Base-by-base conservation (phyloP, 2,113 vertebrate genomes). In the Hippocampus guttulatus region DNA sequence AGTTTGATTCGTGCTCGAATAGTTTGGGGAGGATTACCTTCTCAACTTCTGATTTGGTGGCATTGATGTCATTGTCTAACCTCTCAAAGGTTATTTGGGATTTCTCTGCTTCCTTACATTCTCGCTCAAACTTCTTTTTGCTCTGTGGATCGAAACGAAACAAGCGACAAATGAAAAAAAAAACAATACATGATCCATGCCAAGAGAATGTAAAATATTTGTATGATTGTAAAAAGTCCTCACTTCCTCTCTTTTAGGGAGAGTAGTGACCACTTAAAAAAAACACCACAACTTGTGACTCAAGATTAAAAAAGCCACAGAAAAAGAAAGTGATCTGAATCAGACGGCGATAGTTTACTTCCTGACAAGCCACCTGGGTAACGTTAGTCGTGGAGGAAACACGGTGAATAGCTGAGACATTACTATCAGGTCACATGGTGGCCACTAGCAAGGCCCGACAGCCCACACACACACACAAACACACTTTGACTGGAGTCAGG, bases 71-170 rank as follows among this genome's bases (percentile, higher is more conserved):
- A 3, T 94, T 98, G 87, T 99, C 97, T 86, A 99, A 82, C 82
- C 92, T 93, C 69, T 99, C 97, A 0, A 92, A 98, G 85, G 92
- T 91, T 41, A 96, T 82, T 81, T 98, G 97, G 60, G 95, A 94
- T 76, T 98, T 99, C 91, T 99, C 97, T 1, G 96, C 95, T 88
- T 99, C 97, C 89, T 79, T 93, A 84, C 97, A 99, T 82, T 99
- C 97, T 74, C 97, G 93, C 87, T 99, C 97, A 91, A 99, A 99
- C 91, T 98, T 99, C 92, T 92, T 99, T 88, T 99, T 99, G 88
- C 97, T 98, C 97, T 99, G 86, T 73, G 55, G 71, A 54, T 58
- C 30, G 15, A 69, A 68, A 41, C 15, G 15, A 33, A 38, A 38
- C 33, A 38, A 38, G 33, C 6, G 33, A 38, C 33, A 38, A 6